Evolutionary conservation across 2,888 invertebrate genomes (phyloP), one percentile per base, ranked within the genome.

Genomic region (Lamellibrachia columna): DNA sequence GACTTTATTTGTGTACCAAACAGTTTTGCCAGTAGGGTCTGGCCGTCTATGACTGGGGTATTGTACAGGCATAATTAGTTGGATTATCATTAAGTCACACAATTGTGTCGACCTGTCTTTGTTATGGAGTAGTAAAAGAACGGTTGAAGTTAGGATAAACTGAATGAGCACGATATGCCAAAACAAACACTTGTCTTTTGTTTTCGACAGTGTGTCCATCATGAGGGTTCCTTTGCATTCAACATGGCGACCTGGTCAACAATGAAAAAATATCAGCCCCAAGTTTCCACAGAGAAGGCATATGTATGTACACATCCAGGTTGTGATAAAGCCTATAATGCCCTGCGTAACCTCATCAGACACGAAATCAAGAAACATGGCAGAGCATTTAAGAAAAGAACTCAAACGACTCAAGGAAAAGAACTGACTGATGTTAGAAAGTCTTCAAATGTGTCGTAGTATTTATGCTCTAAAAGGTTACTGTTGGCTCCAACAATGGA

Each of bases 171-270:
- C 55, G 7, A n/a, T n/a, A 75, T 75, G 15, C 75, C n/a, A n/a
- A 75, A 75, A 75, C 15, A 75, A n/a, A 75, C 15, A 75, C 75
- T 75, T 75, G 75, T n/a, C 75, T 75, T 75, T 75, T 75, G 75
- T 75, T 75, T 75, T 22, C 75, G 75, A 75, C 75, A 75, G 75
- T 75, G 15, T 75, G 22, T 22, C 75, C 75, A 75, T 6, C 22
- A 0, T 22, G 75, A 75, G 15, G 75, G 22, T 75, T 75, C 75
- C 22, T 75, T 75, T 75, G 15, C 75, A 11, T 75, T 75, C 75
- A 75, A 75, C 75, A 22, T 22, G 75, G 75, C 75, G n/a, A 22
- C 75, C n/a, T 75, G 22, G 75, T 75, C 75, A 75, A n/a, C 22
- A 22, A 15, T 22, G 75, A 75, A 75, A 75, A 11, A 75, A 15